Conservation (phyloP, 2,888 invertebrate genomes). For the Platycheirus rosarum region DNA sequence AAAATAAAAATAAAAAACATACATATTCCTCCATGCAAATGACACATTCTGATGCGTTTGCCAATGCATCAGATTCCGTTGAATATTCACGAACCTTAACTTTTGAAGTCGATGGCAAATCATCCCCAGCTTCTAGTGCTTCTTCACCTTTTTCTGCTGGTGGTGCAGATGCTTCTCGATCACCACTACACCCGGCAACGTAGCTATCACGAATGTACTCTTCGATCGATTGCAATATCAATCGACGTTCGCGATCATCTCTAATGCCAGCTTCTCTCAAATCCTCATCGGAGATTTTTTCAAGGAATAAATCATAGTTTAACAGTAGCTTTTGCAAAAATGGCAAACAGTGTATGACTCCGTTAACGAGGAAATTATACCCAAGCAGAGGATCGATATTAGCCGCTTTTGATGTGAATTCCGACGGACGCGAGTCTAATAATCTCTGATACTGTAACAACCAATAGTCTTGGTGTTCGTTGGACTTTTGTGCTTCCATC, state of each 20-base stretch:
- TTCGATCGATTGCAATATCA: slow-evolving; percentile 86
- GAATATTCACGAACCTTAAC: slow-evolving; percentile 74
- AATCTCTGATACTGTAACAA: slow-evolving; percentile 92
- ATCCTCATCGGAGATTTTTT: slow-evolving; percentile 84
- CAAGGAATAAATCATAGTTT: slow-evolving; percentile 73
- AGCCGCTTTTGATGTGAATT: slow-evolving; percentile 84
- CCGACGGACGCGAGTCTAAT: slow-evolving; percentile 89
- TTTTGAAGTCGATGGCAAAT: slow-evolving; percentile 76
- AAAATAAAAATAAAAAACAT: slow-evolving; percentile 79
- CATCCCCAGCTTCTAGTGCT: slow-evolving; percentile 4
- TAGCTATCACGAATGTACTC: slow-evolving; percentile 83
- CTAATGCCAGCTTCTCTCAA: slow-evolving; percentile 85
- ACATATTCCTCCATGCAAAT: slow-evolving; percentile 91
- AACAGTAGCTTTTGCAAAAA: slow-evolving; percentile 83
- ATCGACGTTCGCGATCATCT: slow-evolving; percentile 84
- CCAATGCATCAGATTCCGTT: slow-evolving; percentile 80
- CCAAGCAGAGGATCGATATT: slow-evolving; percentile 87
- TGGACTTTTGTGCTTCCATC: slow-evolving; percentile 86
- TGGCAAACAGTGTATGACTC: slow-evolving; percentile 90
- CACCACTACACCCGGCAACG: slow-evolving; percentile 38
- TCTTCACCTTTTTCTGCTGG: slow-evolving; percentile 60
- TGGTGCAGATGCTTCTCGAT: slow-evolving; percentile 77
- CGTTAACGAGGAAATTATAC: slow-evolving; percentile 87
- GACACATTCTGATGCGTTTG: slow-evolving; percentile 88
- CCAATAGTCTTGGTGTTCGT: slow-evolving; percentile 87